A percentile compares a stretch with the other conserved stretches of the same genome.
Evolutionary conservation across 1,140 invertebrate species (phyloP).

Genomic region (Ostrea edulis): DNA sequence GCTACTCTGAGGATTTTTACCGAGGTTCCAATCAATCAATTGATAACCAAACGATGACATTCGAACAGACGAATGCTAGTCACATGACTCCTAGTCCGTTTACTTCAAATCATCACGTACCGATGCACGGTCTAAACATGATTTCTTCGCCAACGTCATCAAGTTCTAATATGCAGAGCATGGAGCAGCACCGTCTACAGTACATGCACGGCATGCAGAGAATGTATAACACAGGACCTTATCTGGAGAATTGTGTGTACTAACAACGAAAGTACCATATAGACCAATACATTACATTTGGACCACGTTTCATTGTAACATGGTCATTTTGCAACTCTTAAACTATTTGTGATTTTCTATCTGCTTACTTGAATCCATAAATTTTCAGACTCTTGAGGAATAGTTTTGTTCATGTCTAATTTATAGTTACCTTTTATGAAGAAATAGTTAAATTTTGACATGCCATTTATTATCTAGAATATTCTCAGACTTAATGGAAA

Average conservation of each 20-base stretch:
- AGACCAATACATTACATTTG: not conserved
- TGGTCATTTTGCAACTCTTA: not conserved
- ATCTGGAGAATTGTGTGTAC: conserved; percentile 76
- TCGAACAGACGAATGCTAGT: conserved; percentile 57
- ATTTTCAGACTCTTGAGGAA: not conserved
- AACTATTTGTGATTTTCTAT: not conserved
- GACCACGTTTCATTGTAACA: not conserved
- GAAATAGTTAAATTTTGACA: too few relatives aligned
- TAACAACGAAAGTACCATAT: conserved; percentile 45
- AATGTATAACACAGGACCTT: conserved; percentile 73
- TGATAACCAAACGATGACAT: conserved; percentile 60
- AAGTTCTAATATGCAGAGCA: conserved; percentile 53
- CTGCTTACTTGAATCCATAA: not conserved
- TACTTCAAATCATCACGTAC: conserved; percentile 43
- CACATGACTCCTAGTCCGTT: conserved; percentile 53
- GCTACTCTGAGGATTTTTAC: conserved; percentile 62
- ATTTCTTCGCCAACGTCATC: conserved; percentile 47
- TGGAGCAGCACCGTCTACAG: conserved; percentile 71
- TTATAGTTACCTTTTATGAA: too few relatives aligned
- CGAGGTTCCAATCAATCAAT: conserved; percentile 61
- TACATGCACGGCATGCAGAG: conserved; percentile 75
- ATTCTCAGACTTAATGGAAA: too few relatives aligned
- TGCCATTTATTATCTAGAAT: too few relatives aligned
- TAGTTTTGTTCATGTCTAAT: not conserved
- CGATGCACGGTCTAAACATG: conserved; percentile 46